Evolutionary conservation across 2,797 vertebrate genomes (phyloP), one percentile per base, ranked within the genome.

Genomic region (Pseudomugil tenellus): DNA sequence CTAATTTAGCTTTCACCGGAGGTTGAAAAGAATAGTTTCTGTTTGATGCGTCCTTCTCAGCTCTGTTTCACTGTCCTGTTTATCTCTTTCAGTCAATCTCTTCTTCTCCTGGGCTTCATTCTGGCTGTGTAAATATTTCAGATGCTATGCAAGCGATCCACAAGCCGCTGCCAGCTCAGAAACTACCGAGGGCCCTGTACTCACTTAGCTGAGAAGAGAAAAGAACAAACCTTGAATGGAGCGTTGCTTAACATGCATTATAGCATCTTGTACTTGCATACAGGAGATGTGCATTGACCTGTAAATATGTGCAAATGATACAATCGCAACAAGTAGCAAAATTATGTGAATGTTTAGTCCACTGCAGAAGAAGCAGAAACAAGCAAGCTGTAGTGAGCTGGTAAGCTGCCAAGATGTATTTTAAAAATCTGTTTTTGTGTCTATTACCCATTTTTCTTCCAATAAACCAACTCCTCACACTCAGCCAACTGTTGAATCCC

Each of bases 121-220:
- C 66, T 6, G 53, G 54, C 37, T 31, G 56, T 54, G 23, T 84
- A 61, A 80, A 88, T 83, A 74, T 83, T 84, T 78, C 61, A 82
- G 49, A 77, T 43, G 29, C 52, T 46, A 9, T 31, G 25, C 61
- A 74, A 62, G 35, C 75, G 61, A 75, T 46, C 68, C 60, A 41
- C 21, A 28, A 25, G n/a, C 17, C 28, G 43, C 46, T 28, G 63
- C 39, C 43, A 54, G 56, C 29, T 66, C 13, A 59, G 60, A 70
- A 71, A 63, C 31, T 41, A 65, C 23, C 55, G 31, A 25, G 49
- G 26, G 57, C 60, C n/a, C 55, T 56, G 23, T 6, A 43, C 64
- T 58, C 25, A 67, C 37, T 60, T 13, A 12, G 21, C 54, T n/a
- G 46, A 52, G 16, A 56, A 21, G 31, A 14, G n/a, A 37, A 72